Conservation (phyloP, 2,113 vertebrate genomes). For the Piaya cayana region DNA sequence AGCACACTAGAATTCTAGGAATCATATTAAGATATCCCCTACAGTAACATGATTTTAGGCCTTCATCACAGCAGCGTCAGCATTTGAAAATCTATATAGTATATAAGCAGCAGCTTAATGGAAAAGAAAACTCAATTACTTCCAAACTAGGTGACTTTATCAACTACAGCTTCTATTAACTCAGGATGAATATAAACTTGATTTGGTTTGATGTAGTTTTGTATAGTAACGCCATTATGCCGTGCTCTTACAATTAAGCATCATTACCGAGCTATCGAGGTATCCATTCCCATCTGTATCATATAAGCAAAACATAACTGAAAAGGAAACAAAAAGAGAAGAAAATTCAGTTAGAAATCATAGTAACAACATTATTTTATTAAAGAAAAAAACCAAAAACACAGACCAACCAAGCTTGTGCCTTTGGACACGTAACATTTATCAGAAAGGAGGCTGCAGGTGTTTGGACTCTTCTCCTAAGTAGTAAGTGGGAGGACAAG, state of each 20-base stretch:
- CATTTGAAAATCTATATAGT: not conserved
- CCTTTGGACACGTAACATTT: not conserved
- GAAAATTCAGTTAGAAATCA: not conserved
- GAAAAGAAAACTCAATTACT: not conserved
- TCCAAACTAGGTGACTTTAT: not conserved
- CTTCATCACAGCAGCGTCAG: not conserved
- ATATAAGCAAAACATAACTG: conserved; percentile 88
- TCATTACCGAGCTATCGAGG: conserved; percentile 84
- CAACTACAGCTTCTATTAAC: not conserved
- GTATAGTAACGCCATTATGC: not conserved
- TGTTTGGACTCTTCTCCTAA: no score
- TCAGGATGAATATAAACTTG: not conserved
- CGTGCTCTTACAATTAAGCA: not conserved
- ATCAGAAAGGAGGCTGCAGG: no score
- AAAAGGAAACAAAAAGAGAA: conserved; percentile 33
- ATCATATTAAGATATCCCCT: not conserved
- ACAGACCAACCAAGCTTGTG: not conserved
- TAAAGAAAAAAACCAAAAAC: not conserved
- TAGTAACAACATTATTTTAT: not conserved
- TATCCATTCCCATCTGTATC: conserved; percentile 86
- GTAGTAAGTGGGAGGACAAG: no score
- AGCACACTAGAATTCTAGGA: not conserved
- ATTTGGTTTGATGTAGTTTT: not conserved
- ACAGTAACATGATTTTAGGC: not conserved
- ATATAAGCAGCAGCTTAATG: not conserved